Conservation (phyloP, 2,888 invertebrate species). For the Strigamia maritima region DNA sequence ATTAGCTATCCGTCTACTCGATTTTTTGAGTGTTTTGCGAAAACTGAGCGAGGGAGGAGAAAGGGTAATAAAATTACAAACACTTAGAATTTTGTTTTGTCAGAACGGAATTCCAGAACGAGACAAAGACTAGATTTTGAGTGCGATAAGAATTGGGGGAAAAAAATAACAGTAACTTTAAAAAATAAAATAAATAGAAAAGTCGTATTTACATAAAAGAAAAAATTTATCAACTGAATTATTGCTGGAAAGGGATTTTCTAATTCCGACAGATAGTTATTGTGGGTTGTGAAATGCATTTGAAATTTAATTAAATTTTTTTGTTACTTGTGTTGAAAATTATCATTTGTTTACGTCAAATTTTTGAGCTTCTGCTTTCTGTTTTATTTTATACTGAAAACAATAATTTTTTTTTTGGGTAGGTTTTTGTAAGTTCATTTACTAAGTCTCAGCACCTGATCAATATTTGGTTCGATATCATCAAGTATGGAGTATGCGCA, state of each 20-base stretch:
- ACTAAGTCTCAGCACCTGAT: neutral
- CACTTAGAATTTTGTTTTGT: neutral
- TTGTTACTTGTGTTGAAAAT: too few relatives aligned
- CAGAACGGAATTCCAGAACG: neutral
- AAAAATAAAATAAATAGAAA: too few relatives aligned
- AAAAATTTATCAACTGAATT: too few relatives aligned
- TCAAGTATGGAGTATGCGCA: conserved; percentile 27
- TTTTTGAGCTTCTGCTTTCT: neutral
- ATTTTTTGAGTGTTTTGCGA: neutral
- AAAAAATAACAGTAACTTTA: neutral
- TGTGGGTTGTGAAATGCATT: too few relatives aligned
- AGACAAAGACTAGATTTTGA: neutral
- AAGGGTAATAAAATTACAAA: conserved; percentile 12
- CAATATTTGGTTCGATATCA: conserved; percentile 29
- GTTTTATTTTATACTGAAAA: neutral
- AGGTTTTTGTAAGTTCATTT: neutral
- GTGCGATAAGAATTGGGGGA: neutral
- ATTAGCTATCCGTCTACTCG: neutral
- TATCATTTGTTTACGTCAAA: too few relatives aligned
- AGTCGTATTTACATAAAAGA: too few relatives aligned
- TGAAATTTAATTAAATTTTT: too few relatives aligned
- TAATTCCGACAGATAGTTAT: too few relatives aligned
- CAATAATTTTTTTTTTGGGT: neutral
- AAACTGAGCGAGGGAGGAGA: neutral
- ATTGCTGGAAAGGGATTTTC: too few relatives aligned